Evolutionary conservation across 2,797 vertebrate species (phyloP), one percentile per base, ranked within the genome.

Genomic region (Sphaeramia orbicularis): DNA sequence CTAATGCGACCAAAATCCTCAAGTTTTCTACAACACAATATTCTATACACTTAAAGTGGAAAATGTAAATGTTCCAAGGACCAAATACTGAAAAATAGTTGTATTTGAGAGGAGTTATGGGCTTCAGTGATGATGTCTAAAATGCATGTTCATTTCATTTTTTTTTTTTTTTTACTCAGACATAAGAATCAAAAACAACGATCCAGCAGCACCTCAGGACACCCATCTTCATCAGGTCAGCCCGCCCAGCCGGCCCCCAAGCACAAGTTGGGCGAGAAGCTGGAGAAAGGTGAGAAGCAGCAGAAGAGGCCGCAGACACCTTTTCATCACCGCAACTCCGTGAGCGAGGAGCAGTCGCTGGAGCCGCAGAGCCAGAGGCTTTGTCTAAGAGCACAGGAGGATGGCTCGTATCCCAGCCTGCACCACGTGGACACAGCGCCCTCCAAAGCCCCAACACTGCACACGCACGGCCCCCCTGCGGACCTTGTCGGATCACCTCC

Each of bases 201-300:
- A 81, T 94, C 94, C 80, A 91, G 92, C 85, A 95, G 95, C 91
- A 95, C 96, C 70, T 96, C 96, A 93, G 96, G 97, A 89, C 96
- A 96, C 87, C 91, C 92, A 48, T 92, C 95, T 60, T 94, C 95
- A 67, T 93, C 93, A 60, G 95, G 95, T 82, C 96, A 96, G 74
- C 94, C 96, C 21, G 87, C 93, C 65, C 96, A 95, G 90, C 92
- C 93, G n/a, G 91, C 94, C 84, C 93, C 95, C 70, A 99, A 99
- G 94, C 96, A 98, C 95, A 99, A 99, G 94, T 93, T 96, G 65
- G 95, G 92, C 6, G 98, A 99, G 78, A 99, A 99, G 91, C 94
- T 94, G 81, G 98, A 99, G 86, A 99, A 99, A 91, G 94, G 92
- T 44, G 98, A 99, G 78, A 99, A 99, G 86, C 98, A 97, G 87